A percentile compares a stretch with the other conserved stretches of the same genome.
Conservation (phyloP, 2,113 vertebrate species). For the Pituophis catenifer region DNA sequence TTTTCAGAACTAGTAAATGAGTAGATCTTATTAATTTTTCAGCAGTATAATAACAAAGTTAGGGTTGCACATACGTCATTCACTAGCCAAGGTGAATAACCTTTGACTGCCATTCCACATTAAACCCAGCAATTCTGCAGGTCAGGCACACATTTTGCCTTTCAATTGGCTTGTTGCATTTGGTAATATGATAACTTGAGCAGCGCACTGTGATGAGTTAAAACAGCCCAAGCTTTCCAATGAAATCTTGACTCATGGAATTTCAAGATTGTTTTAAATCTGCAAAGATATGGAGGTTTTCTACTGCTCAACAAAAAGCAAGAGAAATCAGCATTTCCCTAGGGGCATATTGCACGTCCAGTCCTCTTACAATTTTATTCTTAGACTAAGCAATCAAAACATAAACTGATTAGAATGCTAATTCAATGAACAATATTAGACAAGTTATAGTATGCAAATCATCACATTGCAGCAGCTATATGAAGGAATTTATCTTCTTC, state of each 20-base stretch:
- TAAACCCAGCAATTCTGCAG: neutral
- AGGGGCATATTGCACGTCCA: neutral
- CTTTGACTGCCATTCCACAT: neutral
- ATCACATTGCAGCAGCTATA: neutral
- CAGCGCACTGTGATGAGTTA: neutral
- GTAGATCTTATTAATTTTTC: neutral
- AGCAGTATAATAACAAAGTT: neutral
- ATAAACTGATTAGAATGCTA: neutral
- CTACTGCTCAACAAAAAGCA: neutral
- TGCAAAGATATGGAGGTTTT: neutral
- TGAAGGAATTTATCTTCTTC: neutral
- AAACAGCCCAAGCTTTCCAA: neutral
- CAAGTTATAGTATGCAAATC: neutral
- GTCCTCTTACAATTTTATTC: too few relatives aligned
- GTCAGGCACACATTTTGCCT: accelerated
- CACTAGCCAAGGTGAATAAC: neutral
- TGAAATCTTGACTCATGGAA: neutral
- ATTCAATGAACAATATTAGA: neutral
- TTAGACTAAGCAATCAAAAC: neutral
- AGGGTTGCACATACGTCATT: neutral
- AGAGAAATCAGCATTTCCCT: neutral
- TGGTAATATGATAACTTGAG: neutral
- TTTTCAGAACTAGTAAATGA: neutral
- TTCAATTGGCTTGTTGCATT: neutral
- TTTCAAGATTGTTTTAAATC: neutral